phyloP scores from a whole-genome alignment of 1,140 invertebrate genomes.

The Drosophila pallidifrons region DNA sequence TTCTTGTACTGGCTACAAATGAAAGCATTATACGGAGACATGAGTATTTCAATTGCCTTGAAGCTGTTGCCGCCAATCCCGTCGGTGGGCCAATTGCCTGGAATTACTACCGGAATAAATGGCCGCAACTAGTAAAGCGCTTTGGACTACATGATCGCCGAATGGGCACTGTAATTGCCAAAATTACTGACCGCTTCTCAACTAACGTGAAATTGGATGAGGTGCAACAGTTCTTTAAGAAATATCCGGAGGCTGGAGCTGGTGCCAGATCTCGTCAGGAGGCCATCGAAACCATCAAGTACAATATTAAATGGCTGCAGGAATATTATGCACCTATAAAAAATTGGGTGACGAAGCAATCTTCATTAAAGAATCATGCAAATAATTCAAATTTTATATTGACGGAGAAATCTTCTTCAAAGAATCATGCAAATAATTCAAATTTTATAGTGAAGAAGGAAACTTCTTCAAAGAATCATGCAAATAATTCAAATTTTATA shows the following conservation, averaged over 20 bases:
- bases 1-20: slow-evolving; percentile 89
- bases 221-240: slow-evolving; percentile 91
- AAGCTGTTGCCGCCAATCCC: slow-evolving; percentile 89
- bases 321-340: slow-evolving; percentile 77
- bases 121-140: slow-evolving; percentile 89
- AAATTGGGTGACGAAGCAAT: no score
- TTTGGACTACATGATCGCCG: slow-evolving; percentile 93
- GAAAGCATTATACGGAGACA: slow-evolving; percentile 92
- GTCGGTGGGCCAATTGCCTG: slow-evolving; percentile 91
- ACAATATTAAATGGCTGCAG: slow-evolving; percentile 92
- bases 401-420: no score
- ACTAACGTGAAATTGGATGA: slow-evolving; percentile 89
- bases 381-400: no score
- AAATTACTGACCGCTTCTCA: slow-evolving; percentile 89
- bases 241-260: slow-evolving; percentile 95
- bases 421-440: no score
- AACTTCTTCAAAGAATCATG: no score
- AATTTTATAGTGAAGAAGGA: no score
- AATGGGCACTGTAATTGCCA: slow-evolving; percentile 90
- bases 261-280: slow-evolving; percentile 89
- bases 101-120: slow-evolving; percentile 92
- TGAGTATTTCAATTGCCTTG: slow-evolving; percentile 92
- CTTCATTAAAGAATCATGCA: no score
- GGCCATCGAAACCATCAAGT: slow-evolving; percentile 91
- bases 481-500: no score